Percentiles rank a stretch among this genome's conserved stretches.
Conservation (phyloP, 1,140 invertebrate species). For the Macrocentrus cingulum region DNA sequence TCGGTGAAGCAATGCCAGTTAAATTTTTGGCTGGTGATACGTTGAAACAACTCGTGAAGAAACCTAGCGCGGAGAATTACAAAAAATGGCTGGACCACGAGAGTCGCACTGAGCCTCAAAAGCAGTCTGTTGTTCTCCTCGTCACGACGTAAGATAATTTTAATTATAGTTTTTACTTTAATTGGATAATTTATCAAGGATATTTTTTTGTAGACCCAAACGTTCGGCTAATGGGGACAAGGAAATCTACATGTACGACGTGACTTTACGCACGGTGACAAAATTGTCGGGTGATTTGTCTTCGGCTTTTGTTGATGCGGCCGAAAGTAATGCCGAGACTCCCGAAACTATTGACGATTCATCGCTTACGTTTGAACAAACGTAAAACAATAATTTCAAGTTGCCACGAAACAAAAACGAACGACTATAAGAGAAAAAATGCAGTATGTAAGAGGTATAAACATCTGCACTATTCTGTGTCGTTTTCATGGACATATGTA, state of each 20-base stretch:
- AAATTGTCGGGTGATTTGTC: slow-evolving; percentile 74
- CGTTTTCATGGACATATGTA: not conserved
- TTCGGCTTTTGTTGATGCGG: slow-evolving; percentile 78
- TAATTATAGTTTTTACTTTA: slow-evolving; percentile 16
- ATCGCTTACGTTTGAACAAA: slow-evolving; percentile 1
- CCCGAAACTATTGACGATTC: slow-evolving; percentile 40
- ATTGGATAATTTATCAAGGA: slow-evolving; percentile 35
- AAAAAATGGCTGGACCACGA: slow-evolving; percentile 78
- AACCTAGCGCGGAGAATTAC: slow-evolving; percentile 75
- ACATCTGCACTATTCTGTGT: not conserved
- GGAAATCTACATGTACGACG: slow-evolving; percentile 86
- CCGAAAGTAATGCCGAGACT: slow-evolving; percentile 74
- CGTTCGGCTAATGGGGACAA: slow-evolving; percentile 61
- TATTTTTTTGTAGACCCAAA: slow-evolving; percentile 49
- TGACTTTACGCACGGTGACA: slow-evolving; percentile 66
- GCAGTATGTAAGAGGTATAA: too few relatives aligned
- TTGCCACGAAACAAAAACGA: not conserved
- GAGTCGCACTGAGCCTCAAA: slow-evolving; percentile 68
- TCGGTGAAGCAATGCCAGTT: slow-evolving; percentile 55
- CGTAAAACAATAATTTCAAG: not conserved
- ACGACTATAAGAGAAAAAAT: too few relatives aligned
- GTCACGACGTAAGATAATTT: slow-evolving; percentile 69
- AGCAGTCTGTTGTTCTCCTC: slow-evolving; percentile 77
- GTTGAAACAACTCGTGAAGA: slow-evolving; percentile 73
- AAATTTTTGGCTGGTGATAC: slow-evolving; percentile 66